These are phyloP conservation scores for Dicerorhinus sumatrensis DNA, from an alignment of 2,113 vertebrate genomes.

Conservation along the genomic window DNA sequence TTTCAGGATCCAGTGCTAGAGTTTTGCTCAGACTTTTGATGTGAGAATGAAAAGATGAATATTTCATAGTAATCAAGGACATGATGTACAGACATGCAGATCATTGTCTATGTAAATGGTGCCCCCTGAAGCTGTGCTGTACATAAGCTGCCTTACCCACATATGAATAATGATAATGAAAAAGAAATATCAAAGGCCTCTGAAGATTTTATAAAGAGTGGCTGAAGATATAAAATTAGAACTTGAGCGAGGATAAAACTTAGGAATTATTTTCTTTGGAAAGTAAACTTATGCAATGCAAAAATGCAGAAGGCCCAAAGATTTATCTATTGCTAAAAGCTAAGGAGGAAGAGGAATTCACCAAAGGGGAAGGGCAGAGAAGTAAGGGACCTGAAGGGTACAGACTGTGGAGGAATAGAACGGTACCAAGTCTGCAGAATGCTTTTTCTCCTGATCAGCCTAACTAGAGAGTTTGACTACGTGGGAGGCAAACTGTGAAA, in stretches of 20 bases:
- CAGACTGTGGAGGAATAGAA: neutral
- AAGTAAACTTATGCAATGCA: neutral
- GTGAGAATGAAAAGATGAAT: neutral
- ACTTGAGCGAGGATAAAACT: constrained; percentile 11
- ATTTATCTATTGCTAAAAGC: neutral
- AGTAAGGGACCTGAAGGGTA: neutral
- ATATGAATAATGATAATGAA: neutral
- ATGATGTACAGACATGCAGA: neutral
- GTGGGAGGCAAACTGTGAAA: neutral
- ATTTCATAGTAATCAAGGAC: neutral
- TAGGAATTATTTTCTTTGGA: neutral
- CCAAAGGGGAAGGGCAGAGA: neutral
- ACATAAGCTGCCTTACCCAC: neutral
- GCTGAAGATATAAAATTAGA: neutral
- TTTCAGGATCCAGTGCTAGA: neutral
- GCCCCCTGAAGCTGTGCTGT: neutral
- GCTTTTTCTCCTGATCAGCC: rapidly evolving
- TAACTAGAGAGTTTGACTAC: neutral
- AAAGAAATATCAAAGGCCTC: neutral
- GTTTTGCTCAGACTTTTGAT: neutral
- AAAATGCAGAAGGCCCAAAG: neutral
- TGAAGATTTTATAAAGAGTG: neutral
- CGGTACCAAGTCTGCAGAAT: neutral
- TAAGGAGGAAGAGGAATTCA: neutral
- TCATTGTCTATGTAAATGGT: neutral